Conservation (phyloP, 2,888 invertebrate species). For the Ormyrus labotus region DNA sequence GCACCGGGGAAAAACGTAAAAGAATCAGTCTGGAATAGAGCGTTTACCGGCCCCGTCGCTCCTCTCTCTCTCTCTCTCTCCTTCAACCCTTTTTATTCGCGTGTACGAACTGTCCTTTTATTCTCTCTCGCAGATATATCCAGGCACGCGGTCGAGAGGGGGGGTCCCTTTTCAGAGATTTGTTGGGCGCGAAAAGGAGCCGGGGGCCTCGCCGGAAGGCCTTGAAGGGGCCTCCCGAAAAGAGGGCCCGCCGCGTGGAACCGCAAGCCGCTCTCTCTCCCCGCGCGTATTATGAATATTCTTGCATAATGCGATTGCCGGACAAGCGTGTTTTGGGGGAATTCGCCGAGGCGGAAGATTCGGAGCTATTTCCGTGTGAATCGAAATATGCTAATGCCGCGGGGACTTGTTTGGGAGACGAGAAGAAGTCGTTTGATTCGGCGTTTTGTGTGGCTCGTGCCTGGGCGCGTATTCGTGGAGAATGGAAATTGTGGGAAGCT, state of each 20-base stretch:
- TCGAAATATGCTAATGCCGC: slow-evolving; percentile 10
- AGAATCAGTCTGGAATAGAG: slow-evolving; percentile 2
- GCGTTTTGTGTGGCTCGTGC: too few relatives aligned
- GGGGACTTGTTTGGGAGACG: too few relatives aligned
- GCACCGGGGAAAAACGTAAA: not conserved
- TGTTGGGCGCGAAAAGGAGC: not conserved
- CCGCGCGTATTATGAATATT: slow-evolving; percentile 13
- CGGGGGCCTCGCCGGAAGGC: slow-evolving; percentile 1
- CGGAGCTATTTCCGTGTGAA: slow-evolving; percentile 29
- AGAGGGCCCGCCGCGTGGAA: not conserved
- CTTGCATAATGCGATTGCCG: slow-evolving; percentile 19
- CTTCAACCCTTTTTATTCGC: not conserved
- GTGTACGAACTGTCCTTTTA: slow-evolving; percentile 7
- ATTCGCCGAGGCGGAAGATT: not conserved
- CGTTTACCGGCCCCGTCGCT: not conserved
- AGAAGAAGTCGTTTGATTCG: too few relatives aligned
- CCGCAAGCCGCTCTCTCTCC: not conserved
- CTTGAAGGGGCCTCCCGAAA: slow-evolving; percentile 20
- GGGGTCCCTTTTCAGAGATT: slow-evolving; percentile 3
- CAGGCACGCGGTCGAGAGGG: too few relatives aligned
- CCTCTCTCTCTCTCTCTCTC: not conserved
- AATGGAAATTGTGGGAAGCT: too few relatives aligned
- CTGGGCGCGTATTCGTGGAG: too few relatives aligned
- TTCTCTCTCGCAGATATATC: not conserved
- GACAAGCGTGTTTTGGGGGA: not conserved